Base-by-base conservation (phyloP, 1,140 invertebrate genomes). In the Drosophila bipectinata region DNA sequence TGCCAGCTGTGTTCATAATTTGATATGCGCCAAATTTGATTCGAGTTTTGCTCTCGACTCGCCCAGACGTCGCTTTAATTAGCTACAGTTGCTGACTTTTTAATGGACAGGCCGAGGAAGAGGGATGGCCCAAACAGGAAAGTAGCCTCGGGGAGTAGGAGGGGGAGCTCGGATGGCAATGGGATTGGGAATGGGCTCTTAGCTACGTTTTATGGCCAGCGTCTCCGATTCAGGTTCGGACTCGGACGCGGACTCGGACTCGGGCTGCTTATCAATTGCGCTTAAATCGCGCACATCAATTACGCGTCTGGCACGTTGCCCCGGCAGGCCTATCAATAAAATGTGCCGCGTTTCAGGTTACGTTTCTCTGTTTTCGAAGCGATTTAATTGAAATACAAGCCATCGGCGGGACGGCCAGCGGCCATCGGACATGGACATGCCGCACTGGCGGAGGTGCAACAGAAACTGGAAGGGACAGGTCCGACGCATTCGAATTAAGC, bases 1-100 rank as follows among this genome's bases (percentile, higher is more conserved):
- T 87, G 82, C 81, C 81, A 85, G 82, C 82, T 85, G 81, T 72
- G 83, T 75, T 82, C 82, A 85, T 85, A 85, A 85, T 87, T 85
- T 85, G 78, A 85, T 85, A 87, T 85, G 64, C 79, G 78, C 78
- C 64, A 78, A 85, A 85, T 85, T 85, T 85, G 78, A 88, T 87
- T 85, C 83, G 66, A 85, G 83, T 87, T 87, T 78, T 72, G 61
- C 64, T 67, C 39, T 62, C 32, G 32, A n/a, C 71, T 72, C 53
- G 61, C 69, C 62, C 49, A 58, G 72, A 55, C 72, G 55, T 75
- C 59, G 83, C 58, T 72, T 87, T 85, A 85, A 85, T 85, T 85
- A 85, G 82, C 78, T 88, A 78, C 82, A 82, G 82, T 87, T 87
- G 45, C 82, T 87, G 82, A 82, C 82, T 87, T 79, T 87, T 85